These are phyloP conservation scores for Pseudolaguvia tuberculata DNA, from an alignment of 2,113 vertebrate species.

Conservation along the genomic window DNA sequence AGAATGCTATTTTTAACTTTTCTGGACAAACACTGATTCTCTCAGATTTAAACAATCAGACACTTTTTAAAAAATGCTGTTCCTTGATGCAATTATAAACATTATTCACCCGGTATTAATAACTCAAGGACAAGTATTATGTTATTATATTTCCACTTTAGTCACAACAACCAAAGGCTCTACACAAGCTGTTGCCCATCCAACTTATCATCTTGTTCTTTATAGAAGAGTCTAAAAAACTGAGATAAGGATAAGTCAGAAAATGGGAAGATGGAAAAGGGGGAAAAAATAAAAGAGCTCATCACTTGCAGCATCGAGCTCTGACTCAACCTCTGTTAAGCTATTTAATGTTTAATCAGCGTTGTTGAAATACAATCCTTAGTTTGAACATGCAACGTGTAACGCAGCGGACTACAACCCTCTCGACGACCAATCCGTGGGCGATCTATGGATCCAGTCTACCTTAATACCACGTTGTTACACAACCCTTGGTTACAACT, in stretches of 20 bases:
- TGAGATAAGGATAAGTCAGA: background rate
- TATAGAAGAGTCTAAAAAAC: background rate
- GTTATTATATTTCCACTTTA: background rate
- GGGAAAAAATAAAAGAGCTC: background rate
- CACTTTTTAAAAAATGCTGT: no score
- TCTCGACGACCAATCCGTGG: no score
- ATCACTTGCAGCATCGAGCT: constrained; percentile 13
- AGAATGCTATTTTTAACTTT: background rate
- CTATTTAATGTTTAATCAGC: constrained; percentile 21
- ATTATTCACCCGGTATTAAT: constrained; percentile 18
- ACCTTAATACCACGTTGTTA: no score
- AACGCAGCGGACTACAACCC: no score
- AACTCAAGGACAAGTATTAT: constrained; percentile 21
- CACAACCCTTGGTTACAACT: constrained; percentile 6
- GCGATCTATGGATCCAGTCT: no score
- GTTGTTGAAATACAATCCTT: constrained; percentile 7
- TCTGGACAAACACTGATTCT: constrained; percentile 7
- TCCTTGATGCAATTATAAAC: no score
- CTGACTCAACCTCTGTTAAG: constrained; percentile 15
- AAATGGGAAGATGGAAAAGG: background rate
- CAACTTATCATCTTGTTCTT: background rate
- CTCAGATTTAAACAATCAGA: background rate
- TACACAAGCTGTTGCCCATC: no score
- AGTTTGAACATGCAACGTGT: no score
- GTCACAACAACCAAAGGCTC: constrained; percentile 7